phyloP scores from a whole-genome alignment of 2,888 invertebrate species.

The Toxonevra muliebris region DNA sequence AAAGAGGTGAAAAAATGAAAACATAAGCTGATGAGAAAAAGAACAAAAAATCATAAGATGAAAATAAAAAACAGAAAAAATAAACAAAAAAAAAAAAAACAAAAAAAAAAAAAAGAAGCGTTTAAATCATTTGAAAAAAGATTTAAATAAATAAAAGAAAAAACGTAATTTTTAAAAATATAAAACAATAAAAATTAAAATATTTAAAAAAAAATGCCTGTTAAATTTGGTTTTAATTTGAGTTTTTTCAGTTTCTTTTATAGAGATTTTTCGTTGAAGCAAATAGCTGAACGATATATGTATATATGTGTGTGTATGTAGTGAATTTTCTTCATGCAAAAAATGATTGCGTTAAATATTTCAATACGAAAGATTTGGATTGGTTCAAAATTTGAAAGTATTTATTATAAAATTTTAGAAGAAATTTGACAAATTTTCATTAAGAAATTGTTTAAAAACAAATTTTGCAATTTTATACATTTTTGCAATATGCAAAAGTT shows the following conservation, averaged over 20 bases:
- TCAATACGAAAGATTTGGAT: too few species aligned
- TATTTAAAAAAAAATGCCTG: conserved; percentile 30
- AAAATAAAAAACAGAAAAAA: conserved; percentile 30
- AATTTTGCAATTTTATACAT: too few species aligned
- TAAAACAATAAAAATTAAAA: conserved; percentile 30
- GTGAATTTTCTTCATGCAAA: too few species aligned
- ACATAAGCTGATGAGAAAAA: conserved; percentile 35
- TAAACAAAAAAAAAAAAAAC: conserved; percentile 23
- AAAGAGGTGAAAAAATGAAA: conserved; percentile 32
- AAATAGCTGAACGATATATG: too few species aligned
- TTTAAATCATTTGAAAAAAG: conserved; percentile 28
- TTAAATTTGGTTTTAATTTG: conserved; percentile 13
- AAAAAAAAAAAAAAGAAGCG: conserved; percentile 18
- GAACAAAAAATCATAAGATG: conserved; percentile 28
- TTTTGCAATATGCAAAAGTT: too few species aligned
- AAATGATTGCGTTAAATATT: too few species aligned
- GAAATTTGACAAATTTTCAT: too few species aligned
- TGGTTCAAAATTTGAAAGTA: too few species aligned
- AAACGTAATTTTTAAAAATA: conserved; percentile 34
- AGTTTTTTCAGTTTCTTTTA: conserved; percentile 3
- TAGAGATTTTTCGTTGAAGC: too few species aligned
- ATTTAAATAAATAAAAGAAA: conserved; percentile 21
- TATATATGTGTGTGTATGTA: too few species aligned
- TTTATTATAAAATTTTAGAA: too few species aligned
- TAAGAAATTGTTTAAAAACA: too few species aligned